Evolutionary conservation across 2,113 vertebrate genomes (phyloP).

Genomic region (Megaleporinus macrocephalus): DNA sequence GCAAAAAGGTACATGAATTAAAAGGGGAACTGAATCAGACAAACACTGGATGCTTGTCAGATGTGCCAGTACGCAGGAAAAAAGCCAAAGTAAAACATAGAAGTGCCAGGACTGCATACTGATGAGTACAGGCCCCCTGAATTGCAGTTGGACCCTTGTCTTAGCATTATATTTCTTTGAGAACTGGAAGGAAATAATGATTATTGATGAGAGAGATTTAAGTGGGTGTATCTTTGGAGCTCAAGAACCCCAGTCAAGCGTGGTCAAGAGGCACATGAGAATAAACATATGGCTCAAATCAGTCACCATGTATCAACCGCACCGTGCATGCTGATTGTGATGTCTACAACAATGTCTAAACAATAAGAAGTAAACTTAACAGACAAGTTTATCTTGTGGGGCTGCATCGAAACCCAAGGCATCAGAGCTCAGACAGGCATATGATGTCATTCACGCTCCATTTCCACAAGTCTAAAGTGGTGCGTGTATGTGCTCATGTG

Average conservation of each 20-base stretch:
- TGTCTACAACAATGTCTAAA: conserved; percentile 18
- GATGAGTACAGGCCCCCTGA: too few relatives aligned
- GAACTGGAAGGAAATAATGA: background rate
- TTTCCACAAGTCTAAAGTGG: conserved; percentile 66
- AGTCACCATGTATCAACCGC: conserved; percentile 21
- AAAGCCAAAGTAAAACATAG: too few relatives aligned
- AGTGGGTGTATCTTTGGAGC: background rate
- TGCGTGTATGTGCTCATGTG: conserved; percentile 24
- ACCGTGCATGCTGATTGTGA: background rate
- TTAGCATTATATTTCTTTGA: background rate
- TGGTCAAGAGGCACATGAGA: background rate
- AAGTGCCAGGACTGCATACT: too few relatives aligned
- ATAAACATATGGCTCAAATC: conserved; percentile 35
- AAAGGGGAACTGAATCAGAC: too few relatives aligned
- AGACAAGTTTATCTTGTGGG: conserved; percentile 34
- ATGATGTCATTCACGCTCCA: conserved; percentile 72
- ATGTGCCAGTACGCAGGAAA: too few relatives aligned
- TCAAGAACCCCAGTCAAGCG: background rate
- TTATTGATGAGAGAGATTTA: background rate
- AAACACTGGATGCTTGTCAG: too few relatives aligned
- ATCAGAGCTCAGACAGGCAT: conserved; percentile 68
- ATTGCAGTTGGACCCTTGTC: too few relatives aligned
- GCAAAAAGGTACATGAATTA: too few relatives aligned
- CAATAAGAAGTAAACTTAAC: conserved; percentile 26
- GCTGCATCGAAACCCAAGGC: conserved; percentile 63